Conservation (phyloP, 2,888 invertebrate genomes). For the Encarsia formosa region DNA sequence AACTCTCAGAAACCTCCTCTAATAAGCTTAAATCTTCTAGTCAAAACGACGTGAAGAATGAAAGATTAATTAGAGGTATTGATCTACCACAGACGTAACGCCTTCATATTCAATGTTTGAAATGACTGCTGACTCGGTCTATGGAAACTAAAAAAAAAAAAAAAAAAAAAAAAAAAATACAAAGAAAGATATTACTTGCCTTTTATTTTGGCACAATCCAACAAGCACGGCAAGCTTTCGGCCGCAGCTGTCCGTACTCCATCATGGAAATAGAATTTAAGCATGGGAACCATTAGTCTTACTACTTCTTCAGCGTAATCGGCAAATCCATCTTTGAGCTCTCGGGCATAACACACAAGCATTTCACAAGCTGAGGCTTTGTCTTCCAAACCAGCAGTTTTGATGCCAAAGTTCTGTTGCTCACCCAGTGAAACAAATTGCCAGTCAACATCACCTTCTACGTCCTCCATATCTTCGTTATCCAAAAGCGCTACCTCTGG, state of each 20-base stretch:
- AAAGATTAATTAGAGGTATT: slow-evolving; percentile 30
- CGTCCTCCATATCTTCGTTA: slow-evolving; percentile 77
- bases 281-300: slow-evolving; percentile 79
- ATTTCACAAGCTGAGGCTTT: slow-evolving; percentile 96
- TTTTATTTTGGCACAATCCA: slow-evolving; percentile 82
- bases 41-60: slow-evolving; percentile 38
- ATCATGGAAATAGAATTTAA: slow-evolving; percentile 92
- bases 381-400: slow-evolving; percentile 89
- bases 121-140: slow-evolving; percentile 41
- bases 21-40: slow-evolving; percentile 28
- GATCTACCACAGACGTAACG: slow-evolving; percentile 44
- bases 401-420: slow-evolving; percentile 91
- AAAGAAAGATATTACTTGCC: slow-evolving; percentile 50
- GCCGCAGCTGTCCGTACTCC: slow-evolving; percentile 90
- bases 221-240: slow-evolving; percentile 80
- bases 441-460: slow-evolving; percentile 87
- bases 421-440: slow-evolving; percentile 91
- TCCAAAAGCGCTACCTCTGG: slow-evolving; percentile 89
- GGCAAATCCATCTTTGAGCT: slow-evolving; percentile 79
- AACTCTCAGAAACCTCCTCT: slow-evolving; percentile 25
- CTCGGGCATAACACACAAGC: slow-evolving; percentile 91
- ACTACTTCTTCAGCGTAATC: slow-evolving; percentile 73
- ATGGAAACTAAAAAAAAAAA: slow-evolving; percentile 35
- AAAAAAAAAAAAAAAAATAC: too few relatives aligned
- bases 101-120: slow-evolving; percentile 32